Conservation (phyloP, 2,113 vertebrate genomes). For the Aramus guarauna region DNA sequence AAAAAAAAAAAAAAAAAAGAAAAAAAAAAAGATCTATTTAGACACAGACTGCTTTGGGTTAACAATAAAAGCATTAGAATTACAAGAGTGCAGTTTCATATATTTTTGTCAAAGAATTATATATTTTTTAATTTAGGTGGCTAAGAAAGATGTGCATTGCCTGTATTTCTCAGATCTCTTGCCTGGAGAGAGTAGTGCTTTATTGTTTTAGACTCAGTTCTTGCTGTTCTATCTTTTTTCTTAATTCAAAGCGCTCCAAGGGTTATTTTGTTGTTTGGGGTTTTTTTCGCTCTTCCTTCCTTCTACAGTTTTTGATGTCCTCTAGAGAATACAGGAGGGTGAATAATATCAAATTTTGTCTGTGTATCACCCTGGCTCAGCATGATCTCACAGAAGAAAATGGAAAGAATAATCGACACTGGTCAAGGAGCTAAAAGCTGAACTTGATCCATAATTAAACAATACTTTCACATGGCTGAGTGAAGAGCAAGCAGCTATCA, state of each 20-base stretch:
- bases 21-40: background rate
- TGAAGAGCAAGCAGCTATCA: slow-evolving; percentile 13
- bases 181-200: slow-evolving; percentile 21
- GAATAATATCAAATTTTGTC: background rate
- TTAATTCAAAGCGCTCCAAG: slow-evolving; percentile 31
- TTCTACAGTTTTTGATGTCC: slow-evolving; percentile 18
- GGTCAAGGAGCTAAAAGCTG: slow-evolving; percentile 51
- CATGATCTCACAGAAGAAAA: slow-evolving; percentile 25
- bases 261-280: background rate
- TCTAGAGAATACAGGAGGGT: background rate
- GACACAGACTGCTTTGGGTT: background rate
- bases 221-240: slow-evolving; percentile 27
- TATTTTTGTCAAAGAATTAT: background rate
- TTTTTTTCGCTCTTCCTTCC: background rate
- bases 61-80: background rate
- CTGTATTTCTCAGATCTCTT: slow-evolving; percentile 23
- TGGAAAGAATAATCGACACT: slow-evolving; percentile 14
- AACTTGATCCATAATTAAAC: slow-evolving; percentile 63
- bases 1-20: background rate
- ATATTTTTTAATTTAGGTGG: background rate
- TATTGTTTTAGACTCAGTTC: slow-evolving; percentile 35
- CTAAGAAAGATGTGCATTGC: background rate
- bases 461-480: background rate
- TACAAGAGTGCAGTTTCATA: background rate
- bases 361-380: background rate